Evolutionary conservation across 30 jellyfish, hydroid and myxozoan species (phyloP), one percentile per base, ranked within the genome.

Genomic region (Sanderia malayensis): DNA sequence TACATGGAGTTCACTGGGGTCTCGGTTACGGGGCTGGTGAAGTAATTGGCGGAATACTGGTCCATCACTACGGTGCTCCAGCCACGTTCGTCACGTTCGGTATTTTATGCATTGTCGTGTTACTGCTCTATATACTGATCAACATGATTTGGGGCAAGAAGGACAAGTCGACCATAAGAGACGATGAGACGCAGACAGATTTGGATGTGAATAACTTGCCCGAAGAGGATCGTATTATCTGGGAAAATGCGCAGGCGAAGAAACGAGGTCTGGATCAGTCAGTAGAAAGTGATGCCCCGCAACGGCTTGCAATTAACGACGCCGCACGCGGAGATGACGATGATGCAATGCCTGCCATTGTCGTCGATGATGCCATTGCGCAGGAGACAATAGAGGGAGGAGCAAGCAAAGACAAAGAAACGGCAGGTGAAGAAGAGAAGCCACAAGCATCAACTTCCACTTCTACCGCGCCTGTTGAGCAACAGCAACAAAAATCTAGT

Each of bases 1-100:
- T 93, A 41, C 99, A 93, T 47, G 96, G 99, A 49, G 97, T 86
- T 7, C 99, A 93, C 82, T 93, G 99, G 99, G 99, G 99, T 29
- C 95, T 93, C 33, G 99, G 99, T 0, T 93, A 93, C 52, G 99
- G 99, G 0, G 96, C 95, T 31, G 99, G 99, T 15, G 99, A 93
- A 49, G 99, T 93, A 31, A 81, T 93, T 33, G 99, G 99, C 27
- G 99, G 99, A 23, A 93, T 93, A 15, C 47, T 93, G 52, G 99
- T 93, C 28, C 99, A 93, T 64, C 97, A 86, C 47, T 93, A 85
- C 44, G 99, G 99, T 8, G 99, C 99, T 25, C 99, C 97, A 23
- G 82, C 96, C 0, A 85, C 99, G 2, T 93, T 93, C 61, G 97
- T 93, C 32, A 34, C 89, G 94, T 85, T 85, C 66, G 99, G 99